Base-by-base conservation (phyloP, 1,140 invertebrate genomes). In the Cydia strobilella region DNA sequence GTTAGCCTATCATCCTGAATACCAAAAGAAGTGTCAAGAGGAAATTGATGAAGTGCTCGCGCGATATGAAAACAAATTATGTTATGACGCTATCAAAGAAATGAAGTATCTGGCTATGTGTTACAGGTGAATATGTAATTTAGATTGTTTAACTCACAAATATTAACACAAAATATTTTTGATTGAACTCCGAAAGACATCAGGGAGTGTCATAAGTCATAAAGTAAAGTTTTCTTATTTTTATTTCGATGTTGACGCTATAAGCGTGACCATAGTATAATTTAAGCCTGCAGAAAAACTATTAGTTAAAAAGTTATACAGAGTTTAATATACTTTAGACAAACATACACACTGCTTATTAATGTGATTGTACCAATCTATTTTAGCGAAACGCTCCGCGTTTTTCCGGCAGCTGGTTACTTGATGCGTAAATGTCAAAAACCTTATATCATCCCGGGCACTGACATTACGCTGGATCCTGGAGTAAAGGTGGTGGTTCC, bases 401-500 rank as follows among this genome's bases (percentile, higher is more conserved):
- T 75, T 31, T 69, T 69, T 7, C 92, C 94, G 13, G 87, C 93
- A 10, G 82, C 78, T 12, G 75, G 83, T 1, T 31, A 79, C 18
- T 51, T 93, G 3, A 75, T 81, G 27, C 85, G 93, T 63, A 80
- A 77, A 72, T 87, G 84, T 18, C 72, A 80, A 4, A 79, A 85
- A 23, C 39, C 25, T 4, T 94, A 93, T 51, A 89, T 80, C 20
- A 85, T 94, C 12, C 54, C 85, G 0, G 83, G 78, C 1, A 82
- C 83, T 3, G 77, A 83, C 15, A 2, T 92, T 3, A 76, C 78
- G 0, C 76, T 93, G 23, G 83, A 86, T 9, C 77, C 85, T 73
- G 80, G 79, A 13, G 80, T 80, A 7, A 15, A 45, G 7, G 54
- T 92, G n/a, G 74, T 84, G 45, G 82, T 93, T 31, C 83, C 84